These are phyloP conservation scores for Proales similis DNA, from an alignment of 1,140 invertebrate species.

Conservation along the genomic window DNA sequence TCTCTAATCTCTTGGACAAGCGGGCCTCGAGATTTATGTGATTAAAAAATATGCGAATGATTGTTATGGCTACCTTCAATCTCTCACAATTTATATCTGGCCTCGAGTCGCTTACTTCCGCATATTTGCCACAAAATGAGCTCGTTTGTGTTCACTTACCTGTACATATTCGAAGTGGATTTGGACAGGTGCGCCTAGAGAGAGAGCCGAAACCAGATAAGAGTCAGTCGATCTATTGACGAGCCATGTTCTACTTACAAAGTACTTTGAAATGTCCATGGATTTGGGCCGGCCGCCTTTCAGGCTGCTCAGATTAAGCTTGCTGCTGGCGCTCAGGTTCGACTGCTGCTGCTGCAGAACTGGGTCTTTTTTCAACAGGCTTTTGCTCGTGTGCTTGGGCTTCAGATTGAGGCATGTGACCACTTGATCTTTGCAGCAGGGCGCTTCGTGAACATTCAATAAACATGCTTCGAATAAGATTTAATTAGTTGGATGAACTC, in stretches of 20 bases:
- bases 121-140: too few relatives aligned
- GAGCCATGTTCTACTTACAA: slow-evolving; percentile 8
- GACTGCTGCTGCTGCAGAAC: too few relatives aligned
- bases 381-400: too few relatives aligned
- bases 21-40: too few relatives aligned
- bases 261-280: slow-evolving; percentile 35
- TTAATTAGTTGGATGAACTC: too few relatives aligned
- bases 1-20: too few relatives aligned
- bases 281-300: slow-evolving; percentile 28
- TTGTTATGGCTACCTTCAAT: too few relatives aligned
- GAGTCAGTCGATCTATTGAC: neutral
- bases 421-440: neutral
- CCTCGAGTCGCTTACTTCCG: too few relatives aligned
- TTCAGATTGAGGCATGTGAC: neutral
- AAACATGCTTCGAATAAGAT: slow-evolving; percentile 21
- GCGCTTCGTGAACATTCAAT: neutral
- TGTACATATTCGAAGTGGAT: slow-evolving; percentile 37
- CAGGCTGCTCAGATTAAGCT: neutral
- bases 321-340: neutral
- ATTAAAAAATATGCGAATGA: too few relatives aligned
- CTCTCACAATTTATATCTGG: too few relatives aligned
- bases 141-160: too few relatives aligned
- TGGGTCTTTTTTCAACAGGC: too few relatives aligned
- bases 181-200: slow-evolving; percentile 33
- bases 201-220: slow-evolving; percentile 1